Base-by-base conservation (phyloP, 1,140 invertebrate species). In the Anoplolepis gracilipes region DNA sequence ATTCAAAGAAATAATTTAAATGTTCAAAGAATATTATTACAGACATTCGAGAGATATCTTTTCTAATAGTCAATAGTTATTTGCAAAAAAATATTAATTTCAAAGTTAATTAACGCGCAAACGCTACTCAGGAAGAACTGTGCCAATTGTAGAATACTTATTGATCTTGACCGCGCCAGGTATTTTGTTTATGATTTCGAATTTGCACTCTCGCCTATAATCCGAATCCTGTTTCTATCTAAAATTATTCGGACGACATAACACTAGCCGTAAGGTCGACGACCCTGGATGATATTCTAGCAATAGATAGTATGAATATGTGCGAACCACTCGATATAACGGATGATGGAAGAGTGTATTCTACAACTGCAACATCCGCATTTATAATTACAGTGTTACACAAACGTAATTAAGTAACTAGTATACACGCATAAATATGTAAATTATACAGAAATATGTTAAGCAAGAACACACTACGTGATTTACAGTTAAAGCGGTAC, bases 191-290 rank as follows among this genome's bases (percentile, higher is more conserved):
- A 16, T 62, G 16, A 72, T 73, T n/a, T 77, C 33, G 59, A 78
- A 69, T 55, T 82, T 42, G 59, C n/a, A n/a, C 19, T 5, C 46
- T 49, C 46, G 22, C 46, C 13, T 16, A 16, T 57, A 25, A 86
- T 70, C 36, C 25, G 36, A 72, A 79, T 76, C 76, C 64, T 72
- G 28, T 55, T 36, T 16, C 42, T 55, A 67, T 65, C 82, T 87
- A 87, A 85, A 90, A 87, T 85, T 90, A 84, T 77, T 85, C 82
- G 57, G 10, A 1, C 72, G 64, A 87, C 70, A 77, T 10, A n/a
- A 46, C 39, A 39, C 39, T 39, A 55, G n/a, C n/a, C 6, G 10
- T 11, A 19, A 49, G 72, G 55, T 87, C 85, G 55, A 33, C 25
- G 61, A 36, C 77, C 86, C 36, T 64, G 61, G 11, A 67, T 79